Evolutionary conservation across 1,140 invertebrate genomes (phyloP), one percentile per base, ranked within the genome.

Genomic region (Zaprionus nigranus): DNA sequence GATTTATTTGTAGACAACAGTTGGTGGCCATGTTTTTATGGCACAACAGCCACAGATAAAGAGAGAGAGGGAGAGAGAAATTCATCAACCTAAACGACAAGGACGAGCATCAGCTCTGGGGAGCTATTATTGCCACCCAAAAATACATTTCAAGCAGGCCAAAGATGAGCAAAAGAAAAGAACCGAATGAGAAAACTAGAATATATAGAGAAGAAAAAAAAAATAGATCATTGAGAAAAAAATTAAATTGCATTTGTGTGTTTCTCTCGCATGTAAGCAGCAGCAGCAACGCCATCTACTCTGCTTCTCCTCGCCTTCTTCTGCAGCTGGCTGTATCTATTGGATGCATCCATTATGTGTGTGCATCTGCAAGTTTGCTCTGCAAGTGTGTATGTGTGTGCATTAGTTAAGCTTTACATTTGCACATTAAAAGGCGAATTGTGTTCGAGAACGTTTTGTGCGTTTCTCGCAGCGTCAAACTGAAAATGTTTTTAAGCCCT

Each of bases 201-300:
- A 60, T 30, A 71, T 17, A 24, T 26, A 71, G 53, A 54, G 63
- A 13, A 22, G 1, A 13, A 1, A 34, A 61, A 63, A 70, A 64
- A 61, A 28, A 54, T 67, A 65, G 63, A 69, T 69, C 49, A 43
- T 68, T 59, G 26, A 66, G 62, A 75, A 54, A 64, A 82, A 88
- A 91, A 90, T 84, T 83, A 87, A 91, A 91, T 91, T 91, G 88
- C 87, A 91, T 87, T 91, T 91, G 81, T 91, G 69, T 91, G 86
- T 90, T 91, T 63, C 68, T 36, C 69, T 68, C 62, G 54, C 76
- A 78, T 78, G 72, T 69, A 69, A 70, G 65, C 76, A 71, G 58
- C 76, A 70, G 54, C 71, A 71, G 58, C 76, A 71, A 54, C 58
- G 83, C 54, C 72, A 64, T 75, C 61, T 26, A 22, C 73, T 65